Conservation (phyloP, 2,113 vertebrate species). For the Hydrolagus affinis region DNA sequence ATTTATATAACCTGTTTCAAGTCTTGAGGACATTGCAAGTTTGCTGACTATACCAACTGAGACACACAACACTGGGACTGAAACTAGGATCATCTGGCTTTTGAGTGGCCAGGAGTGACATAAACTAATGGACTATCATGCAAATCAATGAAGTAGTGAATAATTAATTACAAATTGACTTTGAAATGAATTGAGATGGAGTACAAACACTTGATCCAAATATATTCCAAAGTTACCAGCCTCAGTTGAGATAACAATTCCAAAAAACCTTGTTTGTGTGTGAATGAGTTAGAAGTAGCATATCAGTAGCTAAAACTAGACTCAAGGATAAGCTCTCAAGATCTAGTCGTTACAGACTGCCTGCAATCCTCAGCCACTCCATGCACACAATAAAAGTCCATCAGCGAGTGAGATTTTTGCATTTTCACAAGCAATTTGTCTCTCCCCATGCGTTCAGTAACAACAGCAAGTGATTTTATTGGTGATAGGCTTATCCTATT, state of each 20-base stretch:
- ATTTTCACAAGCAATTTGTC: no score
- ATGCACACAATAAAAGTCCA: no score
- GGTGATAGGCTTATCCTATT: no score
- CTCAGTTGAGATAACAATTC: neutral
- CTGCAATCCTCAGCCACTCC: no score
- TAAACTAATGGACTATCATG: neutral
- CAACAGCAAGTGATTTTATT: no score
- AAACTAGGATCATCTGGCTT: neutral
- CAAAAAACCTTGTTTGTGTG: neutral
- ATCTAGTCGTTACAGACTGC: no score
- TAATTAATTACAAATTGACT: neutral
- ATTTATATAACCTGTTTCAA: no score
- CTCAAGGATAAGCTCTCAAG: no score
- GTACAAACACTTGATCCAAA: neutral
- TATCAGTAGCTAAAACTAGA: neutral
- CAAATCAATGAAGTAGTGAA: constrained; percentile 9
- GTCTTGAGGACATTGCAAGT: no score
- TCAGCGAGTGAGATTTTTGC: no score
- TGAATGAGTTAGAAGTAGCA: neutral
- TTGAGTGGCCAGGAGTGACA: neutral
- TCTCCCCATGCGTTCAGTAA: no score
- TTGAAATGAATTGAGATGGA: neutral
- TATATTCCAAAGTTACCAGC: neutral
- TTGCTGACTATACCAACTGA: neutral
- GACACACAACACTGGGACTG: neutral